Percentiles rank a stretch among this genome's conserved stretches.
phyloP scores from a whole-genome alignment of 2,888 invertebrate genomes.

The Lymantria monacha region DNA sequence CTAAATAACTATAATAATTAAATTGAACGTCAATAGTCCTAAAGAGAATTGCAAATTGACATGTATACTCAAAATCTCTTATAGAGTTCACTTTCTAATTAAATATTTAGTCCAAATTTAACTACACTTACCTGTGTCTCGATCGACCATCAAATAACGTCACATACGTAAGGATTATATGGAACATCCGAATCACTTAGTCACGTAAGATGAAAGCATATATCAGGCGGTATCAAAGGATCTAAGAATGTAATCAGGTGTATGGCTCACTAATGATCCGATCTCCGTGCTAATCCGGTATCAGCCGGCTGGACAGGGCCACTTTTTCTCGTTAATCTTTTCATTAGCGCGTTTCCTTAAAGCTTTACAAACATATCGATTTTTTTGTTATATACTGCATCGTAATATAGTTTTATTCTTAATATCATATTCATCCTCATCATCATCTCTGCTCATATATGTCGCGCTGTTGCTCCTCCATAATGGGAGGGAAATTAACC shows the following conservation, averaged over 20 bases:
- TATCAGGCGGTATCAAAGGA: constrained; percentile 55
- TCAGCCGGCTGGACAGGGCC: constrained; percentile 53
- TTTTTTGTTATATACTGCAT: constrained; percentile 6
- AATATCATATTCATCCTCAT: no score
- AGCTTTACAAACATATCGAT: constrained; percentile 47
- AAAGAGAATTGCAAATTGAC: no score
- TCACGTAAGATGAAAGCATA: constrained; percentile 46
- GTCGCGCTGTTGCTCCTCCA: no score
- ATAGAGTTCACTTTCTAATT: no score
- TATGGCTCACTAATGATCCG: constrained; percentile 73
- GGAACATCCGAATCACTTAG: constrained; percentile 35
- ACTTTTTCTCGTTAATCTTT: constrained; percentile 74
- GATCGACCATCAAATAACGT: constrained; percentile 1
- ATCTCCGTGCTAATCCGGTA: constrained; percentile 66
- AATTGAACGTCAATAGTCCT: no score
- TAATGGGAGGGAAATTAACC: no score
- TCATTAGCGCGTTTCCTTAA: constrained; percentile 67
- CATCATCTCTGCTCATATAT: no score
- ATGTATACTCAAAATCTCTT: no score
- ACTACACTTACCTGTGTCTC: neutral
- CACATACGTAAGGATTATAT: constrained; percentile 1
- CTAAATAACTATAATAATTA: no score
- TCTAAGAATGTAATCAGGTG: constrained; percentile 63
- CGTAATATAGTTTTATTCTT: no score
- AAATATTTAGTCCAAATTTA: no score